Evolutionary conservation across 2,888 invertebrate species (phyloP), one percentile per base, ranked within the genome.

Genomic region (Eupithecia abbreviata): DNA sequence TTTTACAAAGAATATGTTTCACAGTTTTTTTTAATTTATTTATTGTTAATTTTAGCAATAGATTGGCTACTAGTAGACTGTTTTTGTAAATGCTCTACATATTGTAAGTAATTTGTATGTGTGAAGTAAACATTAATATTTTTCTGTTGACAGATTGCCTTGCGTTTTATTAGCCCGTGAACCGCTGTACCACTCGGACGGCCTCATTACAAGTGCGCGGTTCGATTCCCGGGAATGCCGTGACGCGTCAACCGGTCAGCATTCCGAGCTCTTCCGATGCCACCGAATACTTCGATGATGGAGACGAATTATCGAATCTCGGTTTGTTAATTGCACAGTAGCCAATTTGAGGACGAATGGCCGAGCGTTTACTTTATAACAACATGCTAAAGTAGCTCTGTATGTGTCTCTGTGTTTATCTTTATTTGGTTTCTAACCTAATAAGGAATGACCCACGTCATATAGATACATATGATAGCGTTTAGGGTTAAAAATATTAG

Each of bases 211-310:
- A 71, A 4, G 30, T n/a, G 71, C 45, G 43, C 70, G 58, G 42
- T 55, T 58, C n/a, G 45, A 49, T 70, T 72, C 51, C 71, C 70
- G 72, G 75, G 77, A 62, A 79, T 70, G 66, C 47, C 68, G 74
- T 81, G 79, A 81, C 81, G 81, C 72, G 78, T 76, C 78, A 71
- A 77, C 81, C 79, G 78, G 78, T 72, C 69, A 18, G 49, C 80
- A 79, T 79, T 79, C 80, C 72, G 73, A 30, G 43, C 15, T 72
- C 72, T 68, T 43, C 66, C 70, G 75, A 74, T 74, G 13, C 68
- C 4, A 62, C 66, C 42, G 15, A 42, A 66, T 66, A 42, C 41
- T 42, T 7, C 15, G 47, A 30, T 45, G 66, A 71, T 49, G 70
- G 13, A 70, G 51, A 41, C 70, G 30, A 30, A 51, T 70, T 51